Conservation (phyloP, 1,140 invertebrate species). For the Diuraphis noxia region DNA sequence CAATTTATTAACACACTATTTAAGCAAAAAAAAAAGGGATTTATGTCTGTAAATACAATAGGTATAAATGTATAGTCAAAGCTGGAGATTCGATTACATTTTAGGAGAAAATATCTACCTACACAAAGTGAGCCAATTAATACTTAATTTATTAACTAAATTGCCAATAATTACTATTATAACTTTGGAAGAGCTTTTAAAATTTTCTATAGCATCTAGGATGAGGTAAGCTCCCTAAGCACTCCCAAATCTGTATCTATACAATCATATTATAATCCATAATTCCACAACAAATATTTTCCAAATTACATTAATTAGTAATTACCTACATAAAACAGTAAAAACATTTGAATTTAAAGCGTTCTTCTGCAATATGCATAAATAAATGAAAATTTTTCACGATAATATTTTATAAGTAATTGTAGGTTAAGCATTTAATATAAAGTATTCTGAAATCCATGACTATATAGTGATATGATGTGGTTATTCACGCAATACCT, state of each 20-base stretch:
- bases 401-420: background rate
- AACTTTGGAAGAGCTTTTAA: background rate
- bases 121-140: background rate
- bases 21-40: background rate
- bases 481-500: background rate
- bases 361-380: background rate
- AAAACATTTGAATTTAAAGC: background rate
- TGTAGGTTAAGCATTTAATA: no score
- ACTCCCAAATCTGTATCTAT: background rate
- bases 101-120: background rate
- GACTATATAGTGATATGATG: background rate
- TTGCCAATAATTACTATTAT: no score
- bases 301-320: background rate
- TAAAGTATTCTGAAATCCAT: background rate
- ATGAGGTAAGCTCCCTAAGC: background rate
- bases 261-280: background rate
- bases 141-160: no score
- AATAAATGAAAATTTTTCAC: background rate
- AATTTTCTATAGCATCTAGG: background rate
- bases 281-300: background rate
- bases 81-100: background rate
- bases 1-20: background rate
- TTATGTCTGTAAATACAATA: background rate
- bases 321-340: background rate
- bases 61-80: background rate